Evolutionary conservation across 2,888 invertebrate species (phyloP), one percentile per base, ranked within the genome.

Genomic region (Hydrotaea cyrtoneurina): DNA sequence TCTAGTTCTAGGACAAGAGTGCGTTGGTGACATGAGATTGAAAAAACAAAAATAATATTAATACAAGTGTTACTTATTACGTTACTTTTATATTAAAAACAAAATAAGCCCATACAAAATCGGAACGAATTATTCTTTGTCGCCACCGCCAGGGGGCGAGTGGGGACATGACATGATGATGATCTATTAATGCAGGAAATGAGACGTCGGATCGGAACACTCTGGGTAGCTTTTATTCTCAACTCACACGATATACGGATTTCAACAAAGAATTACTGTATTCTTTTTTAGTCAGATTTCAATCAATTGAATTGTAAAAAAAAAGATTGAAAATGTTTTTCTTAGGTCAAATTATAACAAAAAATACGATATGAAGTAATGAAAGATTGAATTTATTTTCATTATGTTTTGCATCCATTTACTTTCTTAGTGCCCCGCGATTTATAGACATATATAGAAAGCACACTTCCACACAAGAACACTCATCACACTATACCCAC

Each of bases 51-150:
- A 39, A 31, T 69, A 69, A 50, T 69, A 46, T 69, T 43, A 69
- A 69, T 59, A 15, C 57, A 59, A 73, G 55, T 73, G 73, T 73
- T 74, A 74, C 62, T 74, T 74, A 74, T 50, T 62, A 62, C 59
- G 62, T 62, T 62, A 62, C 43, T 74, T 59, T 73, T 73, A 55
- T 74, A 59, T 39, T 74, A 74, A 59, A 55, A 39, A 73, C 36
- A 55, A 43, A 55, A 59, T 15, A 59, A 43, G 73, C 73, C 73
- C 57, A 23, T 43, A 57, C 39, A 73, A 57, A 57, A 55, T 23
- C 17, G 8, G 39, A 73, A 21, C 55, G 36, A 55, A 73, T 46
- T 69, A 73, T 73, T 59, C 31, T 73, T 55, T 57, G 39, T 73
- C 53, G 15, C 7, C 59, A 26, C 11, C 59, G 26, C 2, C 43